Base-by-base conservation (phyloP, 2,113 vertebrate species). In the Cottus gobio region DNA sequence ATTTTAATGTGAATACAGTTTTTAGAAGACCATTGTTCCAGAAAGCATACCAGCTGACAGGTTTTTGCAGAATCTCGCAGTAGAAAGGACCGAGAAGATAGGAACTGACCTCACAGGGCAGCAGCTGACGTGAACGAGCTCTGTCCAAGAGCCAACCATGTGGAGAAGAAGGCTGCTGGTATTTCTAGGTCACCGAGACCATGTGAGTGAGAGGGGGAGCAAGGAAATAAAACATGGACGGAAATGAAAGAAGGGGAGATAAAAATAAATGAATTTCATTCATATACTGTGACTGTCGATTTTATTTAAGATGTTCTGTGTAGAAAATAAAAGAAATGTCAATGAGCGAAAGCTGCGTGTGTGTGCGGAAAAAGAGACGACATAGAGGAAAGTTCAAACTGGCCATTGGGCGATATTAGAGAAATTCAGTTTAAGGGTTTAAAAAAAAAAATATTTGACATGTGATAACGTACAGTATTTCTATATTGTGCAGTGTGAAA, bases 141-240 rank as follows among this genome's bases (percentile, higher is more conserved):
- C 85, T 87, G 85, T 90, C 88, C 87, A 82, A 78, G 62, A 90
- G 72, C 69, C 79, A 90, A 71, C 80, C 86, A 85, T 63, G 75
- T 89, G 80, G 70, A 82, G 84, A 86, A 85, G 75, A 82, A 88
- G 84, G 78, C 61, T 39, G 56, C 76, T 57, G 7, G 37, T 83
- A 56, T 86, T 91, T 92, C 88, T 87, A 78, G 88, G 90, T 90
- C 91, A 89, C 42, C 18, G 64, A 79, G 69, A 85, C 74, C 84
- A 71, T 80, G 72, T 72, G 86, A 79, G 86, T 57, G 60, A 83
- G 39, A 83, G 36, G 24, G 68, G 26, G 3, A 20, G 67, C 31
- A 61, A 62, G 28, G 31, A 71, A 85, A 80, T 69, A 44, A 65
- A 80, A 72, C 75, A 75, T 71, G 48, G 42, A 62, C 68, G 31